Base-by-base conservation (phyloP, 2,888 invertebrate genomes). In the Drosophila paucipuncta region DNA sequence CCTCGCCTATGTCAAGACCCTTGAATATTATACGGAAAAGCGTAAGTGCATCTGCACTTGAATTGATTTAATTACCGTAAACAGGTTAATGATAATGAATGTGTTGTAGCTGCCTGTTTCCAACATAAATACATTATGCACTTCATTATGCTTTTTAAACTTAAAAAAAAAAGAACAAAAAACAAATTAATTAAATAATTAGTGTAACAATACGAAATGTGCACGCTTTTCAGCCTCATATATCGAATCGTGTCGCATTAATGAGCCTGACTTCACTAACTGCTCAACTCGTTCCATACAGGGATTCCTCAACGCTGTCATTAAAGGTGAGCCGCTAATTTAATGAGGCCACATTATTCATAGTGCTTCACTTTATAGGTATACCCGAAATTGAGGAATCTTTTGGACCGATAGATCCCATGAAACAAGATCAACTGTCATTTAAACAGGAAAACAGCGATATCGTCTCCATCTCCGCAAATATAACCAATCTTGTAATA, bases 401-500 rank as follows among this genome's bases (percentile, higher is more conserved):
- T n/a, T 92, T 96, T 82, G 94, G 94, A n/a, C 94, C 95, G 31
- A 92, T 96, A 80, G 96, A 96, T 92, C 96, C 96, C 1, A 91
- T 96, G 63, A 94, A 94, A 81, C 94, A 96, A 53, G 95, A 95
- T 9, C 94, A 95, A 92, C 94, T 96, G 85, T 94, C 94, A 91
- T 96, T 96, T 85, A 93, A 95, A 59, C 96, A 96, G 94, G 96
- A 96, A 30, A 95, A 95, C 59, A 96, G 95, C 47, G 96, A 96
- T 37, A 95, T 96, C 3, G 95, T 96, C 1, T 95, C 95, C 81
- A 95, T 91, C 9, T 80, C 95, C 82, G 96, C 96, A 31, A 96
- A 96, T 28, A 93, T 96, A 39, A 95, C 95, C 77, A 94, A 96
- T 87, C 95, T 96, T 67, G 94, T 94, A 4, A 95, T 96, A 18